Evolutionary conservation across 1,140 invertebrate species (phyloP), one percentile per base, ranked within the genome.

Genomic region (Mamestra configurata): DNA sequence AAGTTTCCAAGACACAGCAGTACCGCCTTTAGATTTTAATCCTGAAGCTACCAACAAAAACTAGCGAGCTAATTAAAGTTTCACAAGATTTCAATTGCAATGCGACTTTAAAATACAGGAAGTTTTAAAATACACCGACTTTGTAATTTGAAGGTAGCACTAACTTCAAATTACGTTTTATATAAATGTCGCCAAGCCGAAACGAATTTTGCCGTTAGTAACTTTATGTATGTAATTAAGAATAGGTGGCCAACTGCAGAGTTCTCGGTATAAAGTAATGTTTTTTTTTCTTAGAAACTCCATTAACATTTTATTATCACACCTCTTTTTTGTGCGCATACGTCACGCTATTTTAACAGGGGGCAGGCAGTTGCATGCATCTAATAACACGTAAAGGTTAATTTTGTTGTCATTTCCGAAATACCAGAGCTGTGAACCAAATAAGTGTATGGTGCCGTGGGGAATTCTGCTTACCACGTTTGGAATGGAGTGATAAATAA

Each of bases 281-380:
- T 2, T 13, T 4, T 4, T n/a, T 37, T 46, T 70, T 70, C 66
- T 24, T 15, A 27, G 40, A 70, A 70, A 27, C 20, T 70, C 20
- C 4, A 49, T 70, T 70, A 66, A 11, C 13, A 13, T 70, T 68
- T 68, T 70, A 70, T 49, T 43, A 27, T 70, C 66, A 70, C 66
- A 70, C 66, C 22, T 70, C 18, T 13, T 68, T 27, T 13, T 27
- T n/a, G 40, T 70, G 20, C 4, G 18, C 22, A 70, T 24, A 70
- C 66, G 66, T 70, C 66, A 70, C 66, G 66, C 66, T 70, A 70
- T 46, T 49, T 49, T 49, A 70, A 46, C 66, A 70, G 40, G 66
- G 66, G 22, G 40, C 64, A 46, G 11, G 64, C 64, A 49, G 40
- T 70, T 24, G 66, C 66, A 70, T 43, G 66, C 20, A 15, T 70